Base-by-base conservation (phyloP, 2,113 vertebrate species). In the Prionailurus viverrinus region DNA sequence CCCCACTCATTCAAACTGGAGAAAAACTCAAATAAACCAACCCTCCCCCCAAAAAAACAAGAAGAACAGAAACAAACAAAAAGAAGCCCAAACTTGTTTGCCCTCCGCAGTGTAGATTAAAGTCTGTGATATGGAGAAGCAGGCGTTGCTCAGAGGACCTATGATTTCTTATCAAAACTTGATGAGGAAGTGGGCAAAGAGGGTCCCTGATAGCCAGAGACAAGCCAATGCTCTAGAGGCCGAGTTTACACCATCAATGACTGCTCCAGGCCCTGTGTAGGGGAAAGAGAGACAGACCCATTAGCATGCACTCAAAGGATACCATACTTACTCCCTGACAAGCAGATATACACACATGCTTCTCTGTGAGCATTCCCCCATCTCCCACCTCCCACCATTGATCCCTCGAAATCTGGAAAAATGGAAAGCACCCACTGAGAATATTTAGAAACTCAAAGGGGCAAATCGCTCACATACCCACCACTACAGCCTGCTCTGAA, bases 161-260 rank as follows among this genome's bases (percentile, higher is more conserved):
- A 98, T 80, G 97, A 97, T 98, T 98, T 98, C 98, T 99, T 99
- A 99, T 99, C 99, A 99, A 99, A 99, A 99, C 99, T 99, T 99
- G 98, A 99, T 98, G 98, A 99, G 98, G 98, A 99, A 98, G 98
- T 99, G 98, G 96, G 98, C 98, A 58, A 99, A 98, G 95, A 99
- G 98, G 97, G 99, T 98, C 98, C 99, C 98, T 98, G 99, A 99
- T 96, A 99, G 99, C 98, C 99, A 99, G 97, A 99, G 89, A 39
- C 99, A 99, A 48, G 98, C 98, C n/a, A 98, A 98, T 8, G 98
- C 98, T 97, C 98, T 98, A 95, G 98, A 99, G 0, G 99, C 99
- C 0, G 99, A 98, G 1, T 99, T 99, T 96, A 99, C 99, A 4
- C 99, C 99, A 33, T 99, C 99, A 18, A 99, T 99, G 98, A 99